Percentiles rank a stretch among this genome's conserved stretches.
These are phyloP conservation scores for Periphyllus acericola DNA, from an alignment of 2,888 invertebrate species.

Conservation along the genomic window DNA sequence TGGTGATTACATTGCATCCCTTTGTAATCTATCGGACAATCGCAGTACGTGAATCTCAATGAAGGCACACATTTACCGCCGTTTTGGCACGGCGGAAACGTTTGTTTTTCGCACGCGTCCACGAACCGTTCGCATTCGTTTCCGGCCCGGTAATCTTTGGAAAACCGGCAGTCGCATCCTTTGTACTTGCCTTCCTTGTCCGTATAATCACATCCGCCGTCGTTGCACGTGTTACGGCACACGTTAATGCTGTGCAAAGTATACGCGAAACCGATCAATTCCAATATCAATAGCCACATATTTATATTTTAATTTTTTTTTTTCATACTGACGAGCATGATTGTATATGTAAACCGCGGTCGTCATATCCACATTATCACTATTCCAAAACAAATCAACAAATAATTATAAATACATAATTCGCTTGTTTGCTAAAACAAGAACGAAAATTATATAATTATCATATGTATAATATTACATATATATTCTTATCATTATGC, in stretches of 20 bases:
- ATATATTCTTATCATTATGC: no score
- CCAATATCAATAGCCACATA: not conserved
- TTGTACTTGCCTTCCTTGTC: not conserved
- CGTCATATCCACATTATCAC: not conserved
- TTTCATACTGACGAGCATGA: not conserved
- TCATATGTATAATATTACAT: no score
- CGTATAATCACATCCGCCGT: constrained; percentile 9
- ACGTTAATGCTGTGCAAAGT: not conserved
- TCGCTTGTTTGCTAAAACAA: not conserved
- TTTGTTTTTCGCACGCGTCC: not conserved
- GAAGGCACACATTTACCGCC: not conserved
- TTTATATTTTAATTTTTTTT: not conserved
- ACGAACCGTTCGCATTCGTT: not conserved
- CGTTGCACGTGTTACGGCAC: constrained; percentile 11
- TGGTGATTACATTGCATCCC: not conserved
- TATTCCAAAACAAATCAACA: not conserved
- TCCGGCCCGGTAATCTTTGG: not conserved
- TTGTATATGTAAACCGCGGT: not conserved
- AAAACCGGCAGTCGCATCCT: constrained; percentile 5
- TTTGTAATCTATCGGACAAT: not conserved
- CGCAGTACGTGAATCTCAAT: not conserved
- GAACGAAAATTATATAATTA: no score
- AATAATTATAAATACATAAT: not conserved
- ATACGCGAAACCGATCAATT: not conserved
- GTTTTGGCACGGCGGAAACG: not conserved